phyloP scores from a whole-genome alignment of 1,140 invertebrate genomes.

The Drosophila bipectinata region DNA sequence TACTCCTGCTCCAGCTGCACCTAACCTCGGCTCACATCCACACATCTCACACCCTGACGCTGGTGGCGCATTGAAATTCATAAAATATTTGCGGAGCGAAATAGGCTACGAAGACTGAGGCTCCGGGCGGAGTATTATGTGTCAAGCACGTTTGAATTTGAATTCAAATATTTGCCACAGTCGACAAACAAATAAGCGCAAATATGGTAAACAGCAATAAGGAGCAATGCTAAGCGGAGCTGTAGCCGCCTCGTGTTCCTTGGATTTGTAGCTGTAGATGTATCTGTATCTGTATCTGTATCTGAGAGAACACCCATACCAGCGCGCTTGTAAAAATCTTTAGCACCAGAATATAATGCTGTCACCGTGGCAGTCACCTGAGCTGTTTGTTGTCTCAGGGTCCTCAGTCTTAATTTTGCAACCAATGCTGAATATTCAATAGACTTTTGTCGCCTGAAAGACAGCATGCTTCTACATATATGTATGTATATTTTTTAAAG shows the following conservation, averaged over 20 bases:
- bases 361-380: slow-evolving; percentile 45
- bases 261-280: slow-evolving; percentile 20
- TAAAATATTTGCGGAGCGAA: slow-evolving; percentile 78
- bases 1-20: slow-evolving; percentile 15
- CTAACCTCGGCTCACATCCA: neutral
- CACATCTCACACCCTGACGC: slow-evolving; percentile 10
- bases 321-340: slow-evolving; percentile 23
- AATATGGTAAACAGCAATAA: slow-evolving; percentile 80
- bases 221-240: slow-evolving; percentile 34
- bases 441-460: slow-evolving; percentile 4
- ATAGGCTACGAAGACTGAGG: slow-evolving; percentile 62
- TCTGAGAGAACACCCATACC: neutral
- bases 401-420: slow-evolving; percentile 42
- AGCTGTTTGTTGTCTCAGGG: slow-evolving; percentile 44
- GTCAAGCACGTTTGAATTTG: slow-evolving; percentile 81
- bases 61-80: slow-evolving; percentile 76
- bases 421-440: slow-evolving; percentile 22
- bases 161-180: slow-evolving; percentile 79
- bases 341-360: slow-evolving; percentile 30
- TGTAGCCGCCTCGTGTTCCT: slow-evolving; percentile 19
- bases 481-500: slow-evolving; percentile 8
- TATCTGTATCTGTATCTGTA: slow-evolving; percentile 3
- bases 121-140: slow-evolving; percentile 74
- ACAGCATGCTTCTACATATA: neutral
- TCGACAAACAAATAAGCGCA: slow-evolving; percentile 78